Conservation (phyloP, 2,888 invertebrate species). For the Cerastoderma edule region DNA sequence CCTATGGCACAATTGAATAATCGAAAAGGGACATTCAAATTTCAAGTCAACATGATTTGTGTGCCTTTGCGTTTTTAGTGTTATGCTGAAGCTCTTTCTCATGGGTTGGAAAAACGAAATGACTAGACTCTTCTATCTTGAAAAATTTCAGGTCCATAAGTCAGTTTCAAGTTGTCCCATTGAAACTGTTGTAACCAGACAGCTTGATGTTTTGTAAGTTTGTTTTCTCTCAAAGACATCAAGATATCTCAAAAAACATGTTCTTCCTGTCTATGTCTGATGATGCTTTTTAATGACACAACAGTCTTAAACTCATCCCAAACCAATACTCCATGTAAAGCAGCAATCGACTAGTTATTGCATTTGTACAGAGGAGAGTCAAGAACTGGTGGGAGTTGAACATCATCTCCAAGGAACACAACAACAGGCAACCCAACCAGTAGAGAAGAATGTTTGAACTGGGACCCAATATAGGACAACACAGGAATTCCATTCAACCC, state of each 20-base stretch:
- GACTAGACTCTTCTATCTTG: slow-evolving; percentile 21
- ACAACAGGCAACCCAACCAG: slow-evolving; percentile 47
- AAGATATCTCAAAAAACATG: slow-evolving; percentile 33
- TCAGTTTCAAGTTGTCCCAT: slow-evolving; percentile 28
- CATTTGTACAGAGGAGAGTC: slow-evolving; percentile 49
- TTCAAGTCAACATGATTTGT: slow-evolving; percentile 55
- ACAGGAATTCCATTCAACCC: slow-evolving; percentile 47
- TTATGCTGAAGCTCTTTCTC: slow-evolving; percentile 39
- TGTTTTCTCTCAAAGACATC: slow-evolving; percentile 38
- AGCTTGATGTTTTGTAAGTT: slow-evolving; percentile 30
- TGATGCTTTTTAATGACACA: slow-evolving; percentile 36
- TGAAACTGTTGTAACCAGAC: slow-evolving; percentile 54
- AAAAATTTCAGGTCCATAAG: slow-evolving; percentile 14
- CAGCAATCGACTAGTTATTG: slow-evolving; percentile 26
- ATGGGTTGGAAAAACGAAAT: slow-evolving; percentile 31
- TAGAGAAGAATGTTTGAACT: too few relatives aligned
- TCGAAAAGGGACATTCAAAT: slow-evolving; percentile 51
- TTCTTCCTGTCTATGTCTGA: slow-evolving; percentile 41
- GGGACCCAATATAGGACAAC: slow-evolving; percentile 20
- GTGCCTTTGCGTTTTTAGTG: slow-evolving; percentile 22
- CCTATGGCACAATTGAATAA: slow-evolving; percentile 61
- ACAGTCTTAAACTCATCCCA: slow-evolving; percentile 46
- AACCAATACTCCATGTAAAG: slow-evolving; percentile 46
- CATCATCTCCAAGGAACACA: slow-evolving; percentile 60
- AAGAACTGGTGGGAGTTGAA: slow-evolving; percentile 61